phyloP scores from a whole-genome alignment of 2,797 vertebrate genomes.

The Amazona finschi region DNA sequence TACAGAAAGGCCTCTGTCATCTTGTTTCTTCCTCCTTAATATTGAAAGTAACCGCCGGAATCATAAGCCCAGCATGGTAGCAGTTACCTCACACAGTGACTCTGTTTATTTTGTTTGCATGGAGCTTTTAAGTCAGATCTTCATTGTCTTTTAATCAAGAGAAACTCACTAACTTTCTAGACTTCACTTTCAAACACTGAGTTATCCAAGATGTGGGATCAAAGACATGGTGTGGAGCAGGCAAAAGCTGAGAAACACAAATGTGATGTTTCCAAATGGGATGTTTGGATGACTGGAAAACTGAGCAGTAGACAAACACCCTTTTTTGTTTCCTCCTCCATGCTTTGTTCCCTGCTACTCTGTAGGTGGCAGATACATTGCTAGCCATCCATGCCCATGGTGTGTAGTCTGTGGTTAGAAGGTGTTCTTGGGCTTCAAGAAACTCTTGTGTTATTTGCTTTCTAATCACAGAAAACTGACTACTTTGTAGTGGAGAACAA shows the following conservation, averaged over 20 bases:
- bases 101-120: not conserved
- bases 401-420: not conserved
- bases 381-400: not conserved
- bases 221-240: not conserved
- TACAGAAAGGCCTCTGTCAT: conserved; percentile 18
- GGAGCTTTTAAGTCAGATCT: conserved; percentile 5
- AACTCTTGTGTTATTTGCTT: not conserved
- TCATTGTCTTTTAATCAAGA: conserved; percentile 44
- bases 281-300: not conserved
- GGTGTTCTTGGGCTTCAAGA: not conserved
- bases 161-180: not conserved
- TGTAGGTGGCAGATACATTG: not conserved
- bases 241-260: not conserved
- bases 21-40: conserved; percentile 2
- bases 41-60: not conserved
- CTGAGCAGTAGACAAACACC: not conserved
- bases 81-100: not conserved
- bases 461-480: not conserved
- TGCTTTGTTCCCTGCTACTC: not conserved
- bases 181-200: not conserved
- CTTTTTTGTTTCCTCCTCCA: not conserved
- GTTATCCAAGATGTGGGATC: not conserved
- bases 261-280: not conserved
- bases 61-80: not conserved
- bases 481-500: not conserved